These are phyloP conservation scores for Ornithoptera priamus DNA, from an alignment of 2,888 invertebrate species.

Conservation along the genomic window DNA sequence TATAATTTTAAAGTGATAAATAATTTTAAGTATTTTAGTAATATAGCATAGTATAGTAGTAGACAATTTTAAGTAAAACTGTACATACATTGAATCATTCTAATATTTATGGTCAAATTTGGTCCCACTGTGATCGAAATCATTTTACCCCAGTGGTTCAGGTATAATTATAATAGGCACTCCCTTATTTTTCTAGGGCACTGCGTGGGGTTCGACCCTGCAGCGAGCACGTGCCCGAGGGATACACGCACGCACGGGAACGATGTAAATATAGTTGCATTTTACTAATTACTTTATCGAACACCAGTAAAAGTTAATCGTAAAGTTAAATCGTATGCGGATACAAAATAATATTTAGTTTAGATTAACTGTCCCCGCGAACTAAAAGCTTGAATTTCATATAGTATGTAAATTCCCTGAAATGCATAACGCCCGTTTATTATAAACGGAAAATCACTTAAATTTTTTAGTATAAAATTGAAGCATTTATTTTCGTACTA, in stretches of 20 bases:
- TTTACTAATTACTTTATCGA: slow-evolving; percentile 26
- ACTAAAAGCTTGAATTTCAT: too few relatives aligned
- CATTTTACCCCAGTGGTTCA: slow-evolving; percentile 49
- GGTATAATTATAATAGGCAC: slow-evolving; percentile 64
- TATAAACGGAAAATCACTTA: too few relatives aligned
- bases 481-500: too few relatives aligned
- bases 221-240: slow-evolving; percentile 47
- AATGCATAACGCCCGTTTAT: too few relatives aligned
- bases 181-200: slow-evolving; percentile 54
- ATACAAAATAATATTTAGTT: not conserved
- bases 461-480: too few relatives aligned
- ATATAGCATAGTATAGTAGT: too few relatives aligned
- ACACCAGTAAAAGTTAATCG: not conserved
- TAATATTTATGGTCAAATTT: slow-evolving; percentile 47
- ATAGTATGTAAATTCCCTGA: too few relatives aligned
- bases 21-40: too few relatives aligned
- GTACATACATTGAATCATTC: slow-evolving; percentile 17
- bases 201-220: slow-evolving; percentile 61
- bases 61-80: too few relatives aligned
- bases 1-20: too few relatives aligned
- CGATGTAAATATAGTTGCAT: slow-evolving; percentile 47
- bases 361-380: too few relatives aligned
- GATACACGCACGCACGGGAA: slow-evolving; percentile 42
- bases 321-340: not conserved
- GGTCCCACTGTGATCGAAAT: slow-evolving; percentile 38